Evolutionary conservation across 2,888 invertebrate genomes (phyloP), one percentile per base, ranked within the genome.

Genomic region (Balanococcus diminutus): DNA sequence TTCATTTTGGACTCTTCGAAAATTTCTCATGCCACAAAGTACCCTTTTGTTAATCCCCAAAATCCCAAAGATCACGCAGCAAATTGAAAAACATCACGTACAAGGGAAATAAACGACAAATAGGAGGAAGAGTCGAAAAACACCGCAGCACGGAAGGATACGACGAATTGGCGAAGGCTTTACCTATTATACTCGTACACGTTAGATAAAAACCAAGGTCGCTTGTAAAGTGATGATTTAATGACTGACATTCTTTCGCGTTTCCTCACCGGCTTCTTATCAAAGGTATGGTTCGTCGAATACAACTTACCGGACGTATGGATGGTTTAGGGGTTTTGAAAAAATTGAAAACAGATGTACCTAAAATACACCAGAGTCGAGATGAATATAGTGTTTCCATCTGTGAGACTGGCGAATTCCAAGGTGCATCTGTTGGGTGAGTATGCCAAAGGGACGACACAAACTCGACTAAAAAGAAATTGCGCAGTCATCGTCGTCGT

Each of bases 301-400:
- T 51, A 67, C 28, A 28, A 28, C 28, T n/a, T 28, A 67, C 67
- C 67, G 67, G 67, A 67, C 67, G 67, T 28, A 16, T 46, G 46
- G 11, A 9, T 46, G n/a, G n/a, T n/a, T n/a, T n/a, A 42, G 56
- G 67, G 28, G 28, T 16, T 67, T 67, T 67, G 14, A 28, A 67
- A 67, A 67, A 67, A 67, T 67, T 67, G 67, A 67, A 67, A 67
- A 67, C 67, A 67, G 67, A 67, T 67, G 67, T 67, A n/a, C n/a
- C n/a, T n/a, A 67, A 14, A 28, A 11, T 67, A 19, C 56, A 56
- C 28, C 1, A 25, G 14, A 61, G 22, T 5, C 22, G 25, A 25
- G 16, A 67, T 14, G 25, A 25, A 56, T 4, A 19, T 22, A n/a
- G 46, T 46, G 6, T 36, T 19, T 28, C 67, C 67, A 67, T 28